Evolutionary conservation across 1,140 invertebrate genomes (phyloP).

Genomic region (Daktulosphaira vitifoliae): DNA sequence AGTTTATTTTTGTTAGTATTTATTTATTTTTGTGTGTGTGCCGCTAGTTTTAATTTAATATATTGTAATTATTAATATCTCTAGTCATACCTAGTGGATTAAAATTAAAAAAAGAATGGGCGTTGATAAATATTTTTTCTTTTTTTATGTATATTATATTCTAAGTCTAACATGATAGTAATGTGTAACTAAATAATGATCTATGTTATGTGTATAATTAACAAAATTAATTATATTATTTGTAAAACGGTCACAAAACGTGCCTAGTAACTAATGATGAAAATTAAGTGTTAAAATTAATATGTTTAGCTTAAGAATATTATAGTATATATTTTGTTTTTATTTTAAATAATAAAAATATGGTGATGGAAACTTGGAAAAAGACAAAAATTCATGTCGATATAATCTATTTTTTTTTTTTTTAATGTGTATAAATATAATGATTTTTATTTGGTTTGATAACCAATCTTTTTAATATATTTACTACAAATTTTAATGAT

Average conservation of each 20-base stretch:
- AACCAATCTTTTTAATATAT: too few relatives aligned
- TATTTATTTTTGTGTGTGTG: constrained; percentile 13
- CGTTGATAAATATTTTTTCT: constrained; percentile 12
- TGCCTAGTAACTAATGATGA: constrained; percentile 6
- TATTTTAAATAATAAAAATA: constrained; percentile 6
- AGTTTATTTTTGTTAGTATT: too few relatives aligned
- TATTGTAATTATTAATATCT: background rate
- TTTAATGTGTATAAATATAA: too few relatives aligned
- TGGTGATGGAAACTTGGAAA: constrained; percentile 19
- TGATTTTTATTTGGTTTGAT: too few relatives aligned
- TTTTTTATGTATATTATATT: background rate
- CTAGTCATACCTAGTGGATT: constrained; percentile 29
- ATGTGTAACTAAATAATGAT: constrained; percentile 13
- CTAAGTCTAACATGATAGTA: background rate
- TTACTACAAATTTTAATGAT: too few relatives aligned
- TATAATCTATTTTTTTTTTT: too few relatives aligned
- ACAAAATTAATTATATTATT: background rate
- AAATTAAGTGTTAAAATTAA: constrained; percentile 13
- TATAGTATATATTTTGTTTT: too few relatives aligned
- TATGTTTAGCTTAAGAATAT: too few relatives aligned
- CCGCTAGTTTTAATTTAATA: constrained; percentile 24
- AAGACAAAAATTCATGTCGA: too few relatives aligned
- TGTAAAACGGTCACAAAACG: constrained; percentile 14
- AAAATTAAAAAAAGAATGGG: background rate
- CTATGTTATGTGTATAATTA: background rate